A percentile compares a stretch with the other conserved stretches of the same genome.
Evolutionary conservation across 2,797 vertebrate species (phyloP).

Genomic region (Urophycis tenuis): DNA sequence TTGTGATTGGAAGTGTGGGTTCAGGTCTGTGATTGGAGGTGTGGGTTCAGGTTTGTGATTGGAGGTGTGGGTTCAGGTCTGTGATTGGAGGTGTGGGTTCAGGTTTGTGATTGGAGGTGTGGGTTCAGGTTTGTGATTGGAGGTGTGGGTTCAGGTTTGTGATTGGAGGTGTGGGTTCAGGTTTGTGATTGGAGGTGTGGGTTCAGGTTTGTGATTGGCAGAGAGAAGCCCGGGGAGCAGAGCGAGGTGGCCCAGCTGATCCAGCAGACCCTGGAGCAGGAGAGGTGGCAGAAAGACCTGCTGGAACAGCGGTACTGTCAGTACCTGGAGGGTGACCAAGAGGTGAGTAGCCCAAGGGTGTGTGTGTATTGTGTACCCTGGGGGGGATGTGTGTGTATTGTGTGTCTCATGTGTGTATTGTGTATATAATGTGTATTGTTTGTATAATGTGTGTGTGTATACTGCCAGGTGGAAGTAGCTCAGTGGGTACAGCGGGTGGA

Average conservation of each 20-base stretch:
- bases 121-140: no score
- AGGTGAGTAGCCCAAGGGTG: no score
- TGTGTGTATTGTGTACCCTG: conserved; percentile 2
- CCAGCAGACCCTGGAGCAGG: conserved; percentile 85
- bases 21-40: no score
- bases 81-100: no score
- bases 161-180: no score
- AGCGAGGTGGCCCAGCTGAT: conserved; percentile 86
- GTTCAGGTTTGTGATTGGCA: conserved; percentile 75
- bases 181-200: not conserved
- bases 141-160: no score
- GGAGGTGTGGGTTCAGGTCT: no score
- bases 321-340: conserved; percentile 59
- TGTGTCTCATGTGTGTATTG: not conserved
- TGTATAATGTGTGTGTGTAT: not conserved
- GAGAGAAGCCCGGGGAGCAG: conserved; percentile 83
- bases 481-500: no score
- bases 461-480: no score
- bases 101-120: no score
- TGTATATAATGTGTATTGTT: not conserved
- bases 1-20: no score
- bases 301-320: conserved; percentile 63
- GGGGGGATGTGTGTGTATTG: not conserved
- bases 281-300: conserved; percentile 84
- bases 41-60: no score